Evolutionary conservation across 2,888 invertebrate species (phyloP).

Genomic region (Taphrorychus bicolor): DNA sequence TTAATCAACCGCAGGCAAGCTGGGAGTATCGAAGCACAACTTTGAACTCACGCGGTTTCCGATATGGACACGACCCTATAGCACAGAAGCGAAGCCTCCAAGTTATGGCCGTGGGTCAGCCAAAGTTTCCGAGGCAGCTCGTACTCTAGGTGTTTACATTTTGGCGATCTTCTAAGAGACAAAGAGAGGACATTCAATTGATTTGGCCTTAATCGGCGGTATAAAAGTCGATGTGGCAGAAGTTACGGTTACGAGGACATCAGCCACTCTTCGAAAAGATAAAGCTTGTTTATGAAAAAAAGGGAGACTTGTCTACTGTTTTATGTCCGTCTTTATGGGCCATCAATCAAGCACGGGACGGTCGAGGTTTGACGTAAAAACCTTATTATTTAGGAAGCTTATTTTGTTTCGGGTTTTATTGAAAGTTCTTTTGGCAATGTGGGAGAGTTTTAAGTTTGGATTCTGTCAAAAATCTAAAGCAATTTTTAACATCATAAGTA

Average conservation of each 20-base stretch:
- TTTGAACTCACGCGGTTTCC: slow-evolving; percentile 21
- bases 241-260: slow-evolving; percentile 1
- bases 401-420: neutral
- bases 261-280: slow-evolving; percentile 2
- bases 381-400: neutral
- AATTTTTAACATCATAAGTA: too few relatives aligned
- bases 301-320: neutral
- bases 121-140: neutral
- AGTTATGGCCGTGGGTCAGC: neutral
- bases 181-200: slow-evolving; percentile 2
- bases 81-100: neutral
- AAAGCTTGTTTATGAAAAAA: slow-evolving; percentile 7
- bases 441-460: too few relatives aligned
- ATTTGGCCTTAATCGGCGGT: neutral
- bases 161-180: neutral
- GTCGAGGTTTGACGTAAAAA: neutral
- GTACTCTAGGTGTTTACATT: neutral
- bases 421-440: too few relatives aligned
- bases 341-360: neutral
- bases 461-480: neutral
- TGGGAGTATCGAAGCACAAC: slow-evolving; percentile 22
- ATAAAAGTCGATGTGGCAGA: slow-evolving; percentile 3
- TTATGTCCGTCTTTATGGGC: slow-evolving; percentile 1
- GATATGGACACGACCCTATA: slow-evolving; percentile 23
- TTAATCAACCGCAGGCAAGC: slow-evolving; percentile 40